A percentile compares a stretch with the other conserved stretches of the same genome.
These are phyloP conservation scores for Chrosomus eos DNA, from an alignment of 2,797 vertebrate genomes.

Conservation along the genomic window DNA sequence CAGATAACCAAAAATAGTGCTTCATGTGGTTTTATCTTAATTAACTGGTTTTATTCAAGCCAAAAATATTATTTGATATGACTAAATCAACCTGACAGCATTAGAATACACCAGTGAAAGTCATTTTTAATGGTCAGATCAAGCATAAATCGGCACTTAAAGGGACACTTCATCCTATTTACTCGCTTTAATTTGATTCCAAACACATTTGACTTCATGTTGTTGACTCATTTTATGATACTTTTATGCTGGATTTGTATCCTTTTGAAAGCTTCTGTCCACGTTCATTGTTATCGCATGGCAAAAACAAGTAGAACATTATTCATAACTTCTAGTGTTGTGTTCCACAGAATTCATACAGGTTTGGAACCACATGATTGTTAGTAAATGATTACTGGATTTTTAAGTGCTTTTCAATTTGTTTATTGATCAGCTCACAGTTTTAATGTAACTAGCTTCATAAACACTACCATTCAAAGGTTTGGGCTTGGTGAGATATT, in stretches of 20 bases:
- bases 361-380: not conserved
- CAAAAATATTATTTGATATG: not conserved
- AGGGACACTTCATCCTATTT: not conserved
- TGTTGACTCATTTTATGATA: not conserved
- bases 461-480: not conserved
- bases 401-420: not conserved
- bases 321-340: not conserved
- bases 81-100: not conserved
- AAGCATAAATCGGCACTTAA: not conserved
- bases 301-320: not conserved
- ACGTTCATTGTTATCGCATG: not conserved
- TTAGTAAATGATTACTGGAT: not conserved
- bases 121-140: not conserved
- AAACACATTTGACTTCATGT: not conserved
- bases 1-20: not conserved
- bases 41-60: not conserved
- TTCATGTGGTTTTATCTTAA: not conserved
- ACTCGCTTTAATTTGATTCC: not conserved
- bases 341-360: not conserved
- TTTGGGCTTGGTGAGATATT: not conserved
- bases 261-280: not conserved
- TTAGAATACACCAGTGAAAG: not conserved
- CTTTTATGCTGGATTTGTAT: not conserved
- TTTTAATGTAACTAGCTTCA: not conserved
- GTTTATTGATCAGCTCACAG: not conserved